Percentiles rank a stretch among this genome's conserved stretches.
phyloP scores from a whole-genome alignment of 2,888 invertebrate species.

The Archips xylosteana region DNA sequence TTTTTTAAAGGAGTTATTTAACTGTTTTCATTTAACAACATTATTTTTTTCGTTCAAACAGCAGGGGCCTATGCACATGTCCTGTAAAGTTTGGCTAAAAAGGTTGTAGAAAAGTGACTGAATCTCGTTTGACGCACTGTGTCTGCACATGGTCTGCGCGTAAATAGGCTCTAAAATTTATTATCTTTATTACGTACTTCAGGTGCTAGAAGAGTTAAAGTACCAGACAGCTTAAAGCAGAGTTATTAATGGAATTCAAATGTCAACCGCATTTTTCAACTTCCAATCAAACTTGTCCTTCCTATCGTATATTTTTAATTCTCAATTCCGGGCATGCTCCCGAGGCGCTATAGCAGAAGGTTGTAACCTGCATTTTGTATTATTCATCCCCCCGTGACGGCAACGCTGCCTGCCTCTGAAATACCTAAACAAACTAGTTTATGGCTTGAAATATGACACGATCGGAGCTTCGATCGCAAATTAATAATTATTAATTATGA shows the following conservation, averaged over 20 bases:
- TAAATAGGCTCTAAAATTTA: too few species aligned
- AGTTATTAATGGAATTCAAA: conserved; percentile 43
- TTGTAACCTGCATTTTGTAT: conserved; percentile 60
- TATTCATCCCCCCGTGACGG: conserved; percentile 60
- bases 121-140: too few species aligned
- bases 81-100: not conserved
- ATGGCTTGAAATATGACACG: not conserved
- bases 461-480: not conserved
- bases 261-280: conserved; percentile 41
- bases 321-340: conserved; percentile 43
- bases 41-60: too few species aligned
- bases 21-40: too few species aligned
- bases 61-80: not conserved
- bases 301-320: conserved; percentile 40
- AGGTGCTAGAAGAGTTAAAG: conserved; percentile 10
- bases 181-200: not conserved
- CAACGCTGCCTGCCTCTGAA: conserved; percentile 53
- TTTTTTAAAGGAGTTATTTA: too few species aligned
- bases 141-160: too few species aligned
- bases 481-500: conserved; percentile 1
- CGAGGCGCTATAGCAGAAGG: conserved; percentile 45
- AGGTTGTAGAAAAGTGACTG: not conserved
- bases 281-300: conserved; percentile 37
- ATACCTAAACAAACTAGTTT: conserved; percentile 13
- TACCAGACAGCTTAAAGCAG: conserved; percentile 4